Percentiles rank a stretch among this genome's conserved stretches.
Evolutionary conservation across 2,797 vertebrate species (phyloP).

Genomic region (Notamacropus eugenii): DNA sequence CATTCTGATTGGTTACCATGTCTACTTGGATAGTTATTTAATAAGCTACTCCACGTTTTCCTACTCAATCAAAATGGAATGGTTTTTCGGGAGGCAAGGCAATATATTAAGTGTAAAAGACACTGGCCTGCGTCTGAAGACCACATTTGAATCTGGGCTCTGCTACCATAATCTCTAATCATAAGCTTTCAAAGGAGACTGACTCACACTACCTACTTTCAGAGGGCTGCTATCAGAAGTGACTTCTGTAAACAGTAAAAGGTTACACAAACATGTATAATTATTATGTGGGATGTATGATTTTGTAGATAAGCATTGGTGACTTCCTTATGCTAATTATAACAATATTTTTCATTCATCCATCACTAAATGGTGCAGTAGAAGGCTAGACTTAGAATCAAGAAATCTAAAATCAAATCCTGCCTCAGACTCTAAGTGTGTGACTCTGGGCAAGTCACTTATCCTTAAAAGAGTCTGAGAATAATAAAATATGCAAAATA

Average conservation of each 20-base stretch:
- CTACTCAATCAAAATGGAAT: not conserved
- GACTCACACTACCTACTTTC: not conserved
- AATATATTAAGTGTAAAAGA: not conserved
- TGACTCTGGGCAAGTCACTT: not conserved
- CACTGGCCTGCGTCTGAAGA: no score
- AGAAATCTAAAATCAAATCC: not conserved
- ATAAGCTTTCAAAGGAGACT: not conserved
- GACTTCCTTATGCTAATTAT: not conserved
- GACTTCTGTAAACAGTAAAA: not conserved
- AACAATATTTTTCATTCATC: not conserved
- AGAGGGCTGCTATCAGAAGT: not conserved
- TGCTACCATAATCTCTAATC: not conserved
- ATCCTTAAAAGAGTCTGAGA: not conserved
- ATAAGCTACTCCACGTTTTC: not conserved
- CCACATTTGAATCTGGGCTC: not conserved
- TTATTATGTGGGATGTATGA: not conserved
- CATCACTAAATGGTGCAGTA: not conserved
- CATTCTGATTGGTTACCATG: slow-evolving; percentile 7
- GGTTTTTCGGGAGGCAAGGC: not conserved
- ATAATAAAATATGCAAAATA: not conserved
- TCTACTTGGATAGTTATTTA: slow-evolving; percentile 18
- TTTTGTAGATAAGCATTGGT: not conserved
- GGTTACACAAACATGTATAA: not conserved
- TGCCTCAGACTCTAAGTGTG: not conserved
- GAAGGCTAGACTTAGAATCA: not conserved